Conservation (phyloP, 2,888 invertebrate genomes). For the Cynaeus angustus region DNA sequence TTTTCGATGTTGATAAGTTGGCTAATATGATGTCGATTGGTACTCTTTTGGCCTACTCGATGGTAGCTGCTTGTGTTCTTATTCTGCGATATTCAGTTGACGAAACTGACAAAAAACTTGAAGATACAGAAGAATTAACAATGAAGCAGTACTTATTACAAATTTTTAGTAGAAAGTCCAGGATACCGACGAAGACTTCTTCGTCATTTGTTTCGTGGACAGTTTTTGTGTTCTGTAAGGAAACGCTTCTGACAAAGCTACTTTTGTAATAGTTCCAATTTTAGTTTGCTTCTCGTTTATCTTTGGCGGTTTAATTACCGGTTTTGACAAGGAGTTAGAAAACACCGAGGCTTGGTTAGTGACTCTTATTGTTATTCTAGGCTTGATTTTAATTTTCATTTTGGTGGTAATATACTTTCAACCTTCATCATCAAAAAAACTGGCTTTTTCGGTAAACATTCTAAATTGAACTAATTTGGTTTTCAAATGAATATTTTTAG, state of each 20-base stretch:
- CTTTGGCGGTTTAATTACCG: slow-evolving; percentile 65
- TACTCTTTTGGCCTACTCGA: slow-evolving; percentile 89
- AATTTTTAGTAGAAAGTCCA: slow-evolving; percentile 69
- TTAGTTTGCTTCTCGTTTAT: slow-evolving; percentile 67
- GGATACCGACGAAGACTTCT: slow-evolving; percentile 71
- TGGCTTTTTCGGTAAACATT: slow-evolving; percentile 77
- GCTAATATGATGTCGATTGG: slow-evolving; percentile 95
- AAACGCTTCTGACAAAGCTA: not conserved
- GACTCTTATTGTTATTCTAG: slow-evolving; percentile 65
- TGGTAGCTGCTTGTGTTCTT: slow-evolving; percentile 91
- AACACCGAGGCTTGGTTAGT: slow-evolving; percentile 66
- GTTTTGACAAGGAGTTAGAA: slow-evolving; percentile 66
- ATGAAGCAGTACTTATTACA: slow-evolving; percentile 67
- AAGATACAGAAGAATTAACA: slow-evolving; percentile 62
- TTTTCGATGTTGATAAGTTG: slow-evolving; percentile 87
- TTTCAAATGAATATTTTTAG: slow-evolving; percentile 68
- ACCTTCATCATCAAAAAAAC: slow-evolving; percentile 77
- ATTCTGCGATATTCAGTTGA: slow-evolving; percentile 76
- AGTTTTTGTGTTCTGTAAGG: slow-evolving; percentile 73
- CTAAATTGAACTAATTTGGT: slow-evolving; percentile 11
- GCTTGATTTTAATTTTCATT: slow-evolving; percentile 68
- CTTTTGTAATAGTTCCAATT: not conserved
- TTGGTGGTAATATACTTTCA: slow-evolving; percentile 73
- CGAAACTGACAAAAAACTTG: slow-evolving; percentile 67
- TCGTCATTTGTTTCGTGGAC: slow-evolving; percentile 71